Conservation (phyloP, 2,888 invertebrate species). For the Epistrophella euchroma region DNA sequence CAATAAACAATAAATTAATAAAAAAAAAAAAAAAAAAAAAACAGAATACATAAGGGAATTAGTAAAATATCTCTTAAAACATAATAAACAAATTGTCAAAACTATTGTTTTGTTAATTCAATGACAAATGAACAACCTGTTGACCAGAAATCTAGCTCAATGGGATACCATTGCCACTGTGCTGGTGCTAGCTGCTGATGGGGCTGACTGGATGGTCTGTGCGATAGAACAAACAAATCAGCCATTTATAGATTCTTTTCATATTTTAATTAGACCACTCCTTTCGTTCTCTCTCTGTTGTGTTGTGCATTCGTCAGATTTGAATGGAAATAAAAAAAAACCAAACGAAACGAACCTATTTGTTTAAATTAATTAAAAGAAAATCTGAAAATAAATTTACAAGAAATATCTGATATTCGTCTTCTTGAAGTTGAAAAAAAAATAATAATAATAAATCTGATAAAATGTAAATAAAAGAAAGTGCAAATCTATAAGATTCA, state of each 20-base stretch:
- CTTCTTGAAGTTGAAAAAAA: neutral
- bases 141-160: conserved; percentile 45
- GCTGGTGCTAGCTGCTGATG: neutral
- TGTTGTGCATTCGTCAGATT: neutral
- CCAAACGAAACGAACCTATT: conserved; percentile 11
- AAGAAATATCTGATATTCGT: neutral
- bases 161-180: conserved; percentile 38
- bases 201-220: neutral
- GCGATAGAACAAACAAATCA: neutral
- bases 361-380: conserved; percentile 32
- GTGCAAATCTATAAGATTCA: conserved; percentile 18
- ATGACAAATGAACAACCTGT: conserved; percentile 69
- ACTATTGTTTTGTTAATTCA: conserved; percentile 51
- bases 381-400: conserved; percentile 8
- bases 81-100: conserved; percentile 61
- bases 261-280: conserved; percentile 62
- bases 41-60: conserved; percentile 1
- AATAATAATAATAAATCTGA: neutral
- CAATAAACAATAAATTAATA: conserved; percentile 20
- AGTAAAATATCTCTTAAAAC: conserved; percentile 39
- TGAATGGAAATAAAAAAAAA: conserved; percentile 16
- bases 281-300: neutral
- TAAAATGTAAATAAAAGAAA: conserved; percentile 14
- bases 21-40: conserved; percentile 17
- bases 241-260: conserved; percentile 49